Evolutionary conservation across 2,888 invertebrate species (phyloP), one percentile per base, ranked within the genome.

Genomic region (Trimorus sp.): DNA sequence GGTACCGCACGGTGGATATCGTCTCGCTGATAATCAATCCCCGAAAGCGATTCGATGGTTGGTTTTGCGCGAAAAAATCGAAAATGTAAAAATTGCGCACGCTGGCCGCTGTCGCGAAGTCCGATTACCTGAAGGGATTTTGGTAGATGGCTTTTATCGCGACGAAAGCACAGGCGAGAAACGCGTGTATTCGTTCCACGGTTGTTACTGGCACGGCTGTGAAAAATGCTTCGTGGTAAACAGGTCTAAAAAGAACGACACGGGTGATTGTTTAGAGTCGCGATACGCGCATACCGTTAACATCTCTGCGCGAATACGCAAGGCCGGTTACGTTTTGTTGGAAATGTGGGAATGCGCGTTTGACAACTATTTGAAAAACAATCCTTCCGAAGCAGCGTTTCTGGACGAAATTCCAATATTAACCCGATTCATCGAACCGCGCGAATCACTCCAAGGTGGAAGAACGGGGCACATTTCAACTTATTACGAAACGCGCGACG

Each of bases 31-130:
- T 26, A 26, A 26, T 3, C 26, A 26, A 26, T 26, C 26, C 2
- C 62, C n/a, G 59, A 75, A 71, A 42, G 84, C 86, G 7, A 0
- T 86, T 4, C 48, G 82, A 15, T 87, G 86, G 86, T 53, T 86
- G 4, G 2, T 42, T 7, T 8, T 60, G 14, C n/a, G 38, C 15
- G 71, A 71, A 45, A n/a, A n/a, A 51, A 3, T 14, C 0, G 42
- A 59, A 0, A 15, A n/a, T n/a, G 16, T 62, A 0, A 12, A 11
- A 14, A 71, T 71, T 7, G 5, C 1, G 1, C 7, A 16, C 68
- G 5, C 83, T 5, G 56, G 36, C 0, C 9, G 56, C 26, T 3
- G 37, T 0, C 76, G 81, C 48, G 73, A 36, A 80, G 78, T 26
- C 36, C 5, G 51, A 7, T 36, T 56, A 37, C 56, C 37, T 0